Percentiles rank a stretch among this genome's conserved stretches.
These are phyloP conservation scores for Wasmannia auropunctata DNA, from an alignment of 1,140 invertebrate species.

Conservation along the genomic window DNA sequence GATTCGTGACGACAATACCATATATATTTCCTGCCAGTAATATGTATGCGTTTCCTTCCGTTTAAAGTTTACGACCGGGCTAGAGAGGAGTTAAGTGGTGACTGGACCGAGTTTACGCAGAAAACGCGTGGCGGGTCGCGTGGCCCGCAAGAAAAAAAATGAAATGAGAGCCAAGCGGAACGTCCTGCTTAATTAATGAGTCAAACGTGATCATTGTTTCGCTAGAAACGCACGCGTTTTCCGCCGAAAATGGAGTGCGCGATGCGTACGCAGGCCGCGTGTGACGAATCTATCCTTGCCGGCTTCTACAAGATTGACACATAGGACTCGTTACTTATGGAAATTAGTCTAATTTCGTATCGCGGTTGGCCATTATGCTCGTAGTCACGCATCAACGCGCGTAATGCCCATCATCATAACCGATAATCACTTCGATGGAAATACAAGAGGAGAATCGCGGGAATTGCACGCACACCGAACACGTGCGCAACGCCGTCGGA, in stretches of 20 bases:
- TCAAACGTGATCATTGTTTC: slow-evolving; percentile 72
- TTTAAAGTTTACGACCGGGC: neutral
- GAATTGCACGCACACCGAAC: slow-evolving; percentile 54
- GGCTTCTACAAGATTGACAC: slow-evolving; percentile 46
- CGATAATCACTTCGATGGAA: slow-evolving; percentile 68
- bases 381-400: slow-evolving; percentile 56
- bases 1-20: slow-evolving; percentile 23
- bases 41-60: slow-evolving; percentile 47
- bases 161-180: slow-evolving; percentile 6
- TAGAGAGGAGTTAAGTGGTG: slow-evolving; percentile 72
- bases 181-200: slow-evolving; percentile 69
- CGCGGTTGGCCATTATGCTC: slow-evolving; percentile 36
- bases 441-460: slow-evolving; percentile 51
- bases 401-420: slow-evolving; percentile 54
- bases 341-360: slow-evolving; percentile 67
- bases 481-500: neutral
- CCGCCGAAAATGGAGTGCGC: slow-evolving; percentile 50
- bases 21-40: slow-evolving; percentile 9
- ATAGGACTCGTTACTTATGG: slow-evolving; percentile 58
- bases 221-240: slow-evolving; percentile 66
- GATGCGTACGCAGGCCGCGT: neutral
- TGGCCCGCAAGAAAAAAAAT: slow-evolving; percentile 22
- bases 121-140: slow-evolving; percentile 57
- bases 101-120: slow-evolving; percentile 70
- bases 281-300: slow-evolving; percentile 61